These are phyloP conservation scores for Lagorchestes hirsutus DNA, from an alignment of 2,797 vertebrate species.

Conservation along the genomic window DNA sequence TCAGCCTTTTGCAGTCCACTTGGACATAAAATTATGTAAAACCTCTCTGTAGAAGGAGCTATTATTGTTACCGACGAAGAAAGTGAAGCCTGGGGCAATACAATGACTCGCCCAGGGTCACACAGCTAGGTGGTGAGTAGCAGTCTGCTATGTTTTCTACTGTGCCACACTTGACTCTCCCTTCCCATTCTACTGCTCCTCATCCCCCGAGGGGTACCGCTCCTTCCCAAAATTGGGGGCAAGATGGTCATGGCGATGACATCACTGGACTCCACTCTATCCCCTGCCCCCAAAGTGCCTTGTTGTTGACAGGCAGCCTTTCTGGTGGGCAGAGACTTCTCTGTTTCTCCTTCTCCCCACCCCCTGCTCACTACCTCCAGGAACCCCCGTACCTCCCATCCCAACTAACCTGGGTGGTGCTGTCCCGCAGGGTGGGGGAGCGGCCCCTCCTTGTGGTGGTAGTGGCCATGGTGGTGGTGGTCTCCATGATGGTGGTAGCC, in stretches of 20 bases:
- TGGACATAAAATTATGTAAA: background rate
- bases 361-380: background rate
- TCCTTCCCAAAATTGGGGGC: background rate
- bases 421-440: conserved; percentile 95
- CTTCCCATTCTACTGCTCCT: background rate
- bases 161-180: too few relatives aligned
- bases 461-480: conserved; percentile 97
- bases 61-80: background rate
- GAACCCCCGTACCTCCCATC: background rate
- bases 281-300: background rate
- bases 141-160: background rate
- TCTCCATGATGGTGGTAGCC: conserved; percentile 98
- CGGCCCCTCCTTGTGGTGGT: conserved; percentile 94
- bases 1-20: background rate
- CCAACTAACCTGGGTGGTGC: conserved; percentile 93
- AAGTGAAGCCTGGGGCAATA: background rate
- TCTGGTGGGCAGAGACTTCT: background rate
- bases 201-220: background rate
- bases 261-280: background rate
- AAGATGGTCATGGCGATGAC: background rate
- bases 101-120: background rate
- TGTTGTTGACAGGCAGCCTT: background rate
- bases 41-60: background rate
- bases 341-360: background rate
- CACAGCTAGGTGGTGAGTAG: background rate